Evolutionary conservation across 2,113 vertebrate species (phyloP).

Genomic region (Erythrocercus mccallii): DNA sequence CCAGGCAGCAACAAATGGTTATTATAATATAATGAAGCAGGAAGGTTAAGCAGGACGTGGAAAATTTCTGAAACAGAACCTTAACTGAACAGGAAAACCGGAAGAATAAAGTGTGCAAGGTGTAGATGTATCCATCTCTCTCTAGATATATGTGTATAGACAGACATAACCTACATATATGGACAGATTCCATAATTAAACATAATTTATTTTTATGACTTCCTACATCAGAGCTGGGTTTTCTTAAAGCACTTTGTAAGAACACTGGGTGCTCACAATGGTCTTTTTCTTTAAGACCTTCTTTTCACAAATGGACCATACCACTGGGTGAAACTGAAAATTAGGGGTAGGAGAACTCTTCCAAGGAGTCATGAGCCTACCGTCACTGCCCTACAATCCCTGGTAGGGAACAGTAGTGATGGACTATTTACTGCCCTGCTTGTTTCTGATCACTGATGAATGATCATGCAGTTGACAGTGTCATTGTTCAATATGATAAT

Average conservation of each 20-base stretch:
- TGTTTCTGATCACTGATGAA: neutral
- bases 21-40: neutral
- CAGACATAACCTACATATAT: neutral
- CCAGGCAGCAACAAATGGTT: neutral
- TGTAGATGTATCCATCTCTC: neutral
- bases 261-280: neutral
- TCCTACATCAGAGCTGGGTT: neutral
- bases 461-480: neutral
- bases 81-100: neutral
- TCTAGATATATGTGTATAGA: fast-evolving
- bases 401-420: neutral
- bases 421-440: neutral
- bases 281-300: neutral
- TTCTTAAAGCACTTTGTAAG: neutral
- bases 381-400: neutral
- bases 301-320: neutral
- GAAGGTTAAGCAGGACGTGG: neutral
- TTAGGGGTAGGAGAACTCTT: neutral
- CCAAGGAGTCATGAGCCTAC: neutral
- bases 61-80: neutral
- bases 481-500: neutral
- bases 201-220: neutral
- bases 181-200: neutral
- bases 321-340: neutral
- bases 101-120: neutral